Percentiles rank a stretch among this genome's conserved stretches.
Conservation (phyloP, 2,888 invertebrate species). For the Xanthorhoe spadicearia region DNA sequence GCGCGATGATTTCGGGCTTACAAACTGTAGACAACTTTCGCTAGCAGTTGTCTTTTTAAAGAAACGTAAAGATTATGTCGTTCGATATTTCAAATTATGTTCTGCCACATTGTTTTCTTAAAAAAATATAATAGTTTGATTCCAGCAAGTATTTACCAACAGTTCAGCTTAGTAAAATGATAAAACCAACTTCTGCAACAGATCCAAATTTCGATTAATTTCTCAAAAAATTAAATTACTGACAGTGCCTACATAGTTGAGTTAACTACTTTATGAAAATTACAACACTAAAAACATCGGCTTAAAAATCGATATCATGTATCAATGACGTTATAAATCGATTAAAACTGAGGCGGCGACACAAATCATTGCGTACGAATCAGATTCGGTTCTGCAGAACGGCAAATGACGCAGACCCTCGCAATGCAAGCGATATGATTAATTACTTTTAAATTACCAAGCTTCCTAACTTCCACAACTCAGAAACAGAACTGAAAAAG, state of each 20-base stretch:
- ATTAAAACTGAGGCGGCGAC: slow-evolving; percentile 47
- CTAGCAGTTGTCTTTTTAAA: not conserved
- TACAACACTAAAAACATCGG: not conserved
- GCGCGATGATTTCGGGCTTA: slow-evolving; percentile 29
- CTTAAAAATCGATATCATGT: not conserved
- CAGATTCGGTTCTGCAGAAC: slow-evolving; percentile 50
- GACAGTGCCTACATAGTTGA: not conserved
- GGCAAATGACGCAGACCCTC: slow-evolving; percentile 57
- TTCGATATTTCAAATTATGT: not conserved
- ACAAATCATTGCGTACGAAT: slow-evolving; percentile 58
- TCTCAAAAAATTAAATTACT: too few relatives aligned
- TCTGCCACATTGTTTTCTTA: too few relatives aligned
- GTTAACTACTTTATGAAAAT: not conserved
- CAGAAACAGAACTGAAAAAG: not conserved
- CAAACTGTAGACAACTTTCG: slow-evolving; percentile 13
- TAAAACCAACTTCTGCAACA: too few relatives aligned
- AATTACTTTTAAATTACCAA: slow-evolving; percentile 41
- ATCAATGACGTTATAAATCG: slow-evolving; percentile 43
- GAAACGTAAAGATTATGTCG: not conserved
- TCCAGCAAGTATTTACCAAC: too few relatives aligned
- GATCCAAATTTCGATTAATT: too few relatives aligned
- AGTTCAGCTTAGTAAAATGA: too few relatives aligned
- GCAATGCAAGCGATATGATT: slow-evolving; percentile 38
- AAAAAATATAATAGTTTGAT: too few relatives aligned
- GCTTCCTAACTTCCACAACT: slow-evolving; percentile 8